Evolutionary conservation across 2,888 invertebrate genomes (phyloP).

Genomic region (Mythimna loreyi): DNA sequence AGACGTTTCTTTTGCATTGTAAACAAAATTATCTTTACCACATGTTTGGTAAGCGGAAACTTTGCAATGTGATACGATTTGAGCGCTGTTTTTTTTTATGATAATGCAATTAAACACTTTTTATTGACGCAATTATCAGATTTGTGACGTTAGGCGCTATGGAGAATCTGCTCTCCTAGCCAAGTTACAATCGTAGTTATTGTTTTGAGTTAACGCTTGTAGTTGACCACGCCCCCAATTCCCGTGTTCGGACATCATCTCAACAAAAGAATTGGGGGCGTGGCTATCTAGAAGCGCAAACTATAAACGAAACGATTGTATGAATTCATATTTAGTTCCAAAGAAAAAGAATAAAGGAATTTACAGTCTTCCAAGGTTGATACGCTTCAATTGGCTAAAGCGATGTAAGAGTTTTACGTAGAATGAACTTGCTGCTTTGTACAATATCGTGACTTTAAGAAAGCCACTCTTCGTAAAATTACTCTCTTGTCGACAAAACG

Average conservation of each 20-base stretch:
- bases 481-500: conserved; percentile 30
- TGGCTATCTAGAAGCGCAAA: too few relatives aligned
- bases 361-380: neutral
- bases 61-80: conserved; percentile 11
- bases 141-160: neutral
- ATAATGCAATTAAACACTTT: conserved; percentile 25
- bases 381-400: neutral
- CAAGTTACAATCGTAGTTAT: too few relatives aligned
- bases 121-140: conserved; percentile 26
- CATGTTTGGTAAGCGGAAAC: conserved; percentile 14
- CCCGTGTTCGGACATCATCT: too few relatives aligned
- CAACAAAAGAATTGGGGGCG: too few relatives aligned
- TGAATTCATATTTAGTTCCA: neutral
- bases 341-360: neutral
- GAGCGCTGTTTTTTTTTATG: conserved; percentile 16
- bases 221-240: too few relatives aligned
- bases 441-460: neutral
- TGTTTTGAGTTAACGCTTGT: too few relatives aligned
- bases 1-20: conserved; percentile 32
- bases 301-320: too few relatives aligned
- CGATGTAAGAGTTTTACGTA: neutral
- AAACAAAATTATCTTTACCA: conserved; percentile 42
- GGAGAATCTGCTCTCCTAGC: too few relatives aligned
- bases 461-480: conserved; percentile 30
- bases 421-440: neutral